Evolutionary conservation across 2,797 vertebrate genomes (phyloP), one percentile per base, ranked within the genome.

Genomic region (Ctenopoma multispine): DNA sequence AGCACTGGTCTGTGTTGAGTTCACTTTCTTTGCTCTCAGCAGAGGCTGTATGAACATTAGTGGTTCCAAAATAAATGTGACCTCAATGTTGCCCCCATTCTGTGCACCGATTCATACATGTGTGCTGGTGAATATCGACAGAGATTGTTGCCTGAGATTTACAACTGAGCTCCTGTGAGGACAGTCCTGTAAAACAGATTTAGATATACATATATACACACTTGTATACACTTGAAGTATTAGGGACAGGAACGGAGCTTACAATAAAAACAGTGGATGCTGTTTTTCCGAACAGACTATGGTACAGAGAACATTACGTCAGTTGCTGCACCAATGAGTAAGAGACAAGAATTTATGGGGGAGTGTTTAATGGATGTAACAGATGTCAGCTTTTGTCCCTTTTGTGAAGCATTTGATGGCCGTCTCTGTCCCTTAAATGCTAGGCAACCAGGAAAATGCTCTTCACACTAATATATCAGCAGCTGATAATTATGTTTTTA

Each of bases 11-110:
- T 31, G 17, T 29, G 14, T 17, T 50, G 58, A 55, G 14, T 29
- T 40, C 29, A 59, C 4, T 8, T 31, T 43, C 38, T n/a, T 38
- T 31, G 2, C 40, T 36, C 6, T 23, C 47, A 56, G 31, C n/a
- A 49, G 27, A 68, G 47, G 10, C 29, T 55, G 56, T 44, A n/a
- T n/a, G n/a, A n/a, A n/a, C n/a, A n/a, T 48, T 50, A 20, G 23
- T 0, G 1, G 31, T 23, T 58, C 34, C 63, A 70, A 81, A 77
- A 68, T 61, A 38, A 60, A 61, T 15, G 21, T 53, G 9, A 62
- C 36, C 31, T 51, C 23, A 4, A 65, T 29, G 63, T 58, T 71
- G 62, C n/a, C 43, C 57, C 63, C 21, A 9, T 57, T 61, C 15
- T 62, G 51, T 38, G 15, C 21, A 31, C 15, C 7, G 1, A n/a